phyloP scores from a whole-genome alignment of 1,140 invertebrate genomes.

The Neodiprion virginianus region DNA sequence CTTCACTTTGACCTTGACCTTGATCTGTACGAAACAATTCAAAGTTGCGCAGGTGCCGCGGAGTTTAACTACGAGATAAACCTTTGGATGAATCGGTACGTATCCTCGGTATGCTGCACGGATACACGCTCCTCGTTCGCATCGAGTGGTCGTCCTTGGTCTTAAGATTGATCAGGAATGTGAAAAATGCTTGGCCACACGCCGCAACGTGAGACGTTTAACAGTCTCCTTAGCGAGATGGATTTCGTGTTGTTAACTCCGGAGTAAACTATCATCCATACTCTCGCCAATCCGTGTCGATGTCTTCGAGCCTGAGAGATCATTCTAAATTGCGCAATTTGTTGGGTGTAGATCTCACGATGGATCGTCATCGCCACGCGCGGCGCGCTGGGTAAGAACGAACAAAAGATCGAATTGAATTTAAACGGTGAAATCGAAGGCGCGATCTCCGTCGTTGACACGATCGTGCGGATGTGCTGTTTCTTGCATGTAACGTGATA shows the following conservation, averaged over 20 bases:
- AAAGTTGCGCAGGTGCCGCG: neutral
- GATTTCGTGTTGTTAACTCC: neutral
- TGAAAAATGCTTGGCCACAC: conserved; percentile 29
- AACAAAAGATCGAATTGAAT: no score
- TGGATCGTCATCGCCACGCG: no score
- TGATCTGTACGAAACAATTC: neutral
- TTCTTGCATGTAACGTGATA: no score
- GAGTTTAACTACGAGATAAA: neutral
- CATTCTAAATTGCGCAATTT: no score
- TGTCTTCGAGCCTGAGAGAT: no score
- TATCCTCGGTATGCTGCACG: neutral
- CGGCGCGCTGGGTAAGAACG: no score
- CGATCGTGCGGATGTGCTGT: no score
- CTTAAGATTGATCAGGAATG: conserved; percentile 41
- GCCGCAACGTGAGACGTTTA: neutral
- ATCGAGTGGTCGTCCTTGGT: conserved; percentile 37
- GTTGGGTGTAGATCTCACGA: no score
- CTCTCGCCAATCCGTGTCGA: no score
- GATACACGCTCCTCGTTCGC: neutral
- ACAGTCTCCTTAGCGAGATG: no score
- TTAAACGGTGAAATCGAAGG: no score
- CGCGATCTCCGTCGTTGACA: no score
- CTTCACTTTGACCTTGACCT: conserved; percentile 1
- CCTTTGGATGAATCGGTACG: neutral
- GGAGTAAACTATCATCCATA: neutral